Conservation (phyloP, 2,888 invertebrate genomes). For the Sinhomidia bicolor region DNA sequence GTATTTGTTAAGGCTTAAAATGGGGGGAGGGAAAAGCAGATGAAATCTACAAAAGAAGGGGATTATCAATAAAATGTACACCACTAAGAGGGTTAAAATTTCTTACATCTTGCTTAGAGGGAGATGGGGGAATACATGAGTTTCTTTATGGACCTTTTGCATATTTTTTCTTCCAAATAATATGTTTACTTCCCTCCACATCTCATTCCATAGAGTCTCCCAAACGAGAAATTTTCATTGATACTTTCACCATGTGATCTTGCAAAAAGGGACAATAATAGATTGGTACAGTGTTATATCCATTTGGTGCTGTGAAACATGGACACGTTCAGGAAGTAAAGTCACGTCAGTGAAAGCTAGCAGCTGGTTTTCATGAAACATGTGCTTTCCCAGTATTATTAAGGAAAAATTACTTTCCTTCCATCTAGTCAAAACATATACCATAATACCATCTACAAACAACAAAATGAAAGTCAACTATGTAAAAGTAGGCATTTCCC, state of each 20-base stretch:
- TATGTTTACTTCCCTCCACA: conserved; percentile 50
- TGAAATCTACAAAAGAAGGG: background rate
- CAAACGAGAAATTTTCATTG: background rate
- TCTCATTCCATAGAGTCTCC: background rate
- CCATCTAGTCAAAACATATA: too few species aligned
- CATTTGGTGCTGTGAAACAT: background rate
- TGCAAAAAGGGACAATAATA: background rate
- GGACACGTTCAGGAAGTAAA: too few species aligned
- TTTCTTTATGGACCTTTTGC: conserved; percentile 29
- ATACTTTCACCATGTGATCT: conserved; percentile 32
- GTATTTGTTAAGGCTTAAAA: background rate
- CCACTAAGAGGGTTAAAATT: background rate
- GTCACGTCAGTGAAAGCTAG: background rate
- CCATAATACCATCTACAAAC: too few species aligned
- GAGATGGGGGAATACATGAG: conserved; percentile 6
- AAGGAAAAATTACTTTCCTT: background rate
- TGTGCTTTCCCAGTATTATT: background rate
- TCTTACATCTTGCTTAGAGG: background rate
- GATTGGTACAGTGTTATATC: background rate
- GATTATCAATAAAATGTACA: background rate
- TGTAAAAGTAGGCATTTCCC: too few species aligned
- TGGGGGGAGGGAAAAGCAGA: background rate
- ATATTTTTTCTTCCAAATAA: conserved; percentile 25
- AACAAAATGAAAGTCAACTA: too few species aligned
- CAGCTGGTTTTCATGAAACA: background rate